Base-by-base conservation (phyloP, 2,888 invertebrate species). In the Parnassius smintheus region DNA sequence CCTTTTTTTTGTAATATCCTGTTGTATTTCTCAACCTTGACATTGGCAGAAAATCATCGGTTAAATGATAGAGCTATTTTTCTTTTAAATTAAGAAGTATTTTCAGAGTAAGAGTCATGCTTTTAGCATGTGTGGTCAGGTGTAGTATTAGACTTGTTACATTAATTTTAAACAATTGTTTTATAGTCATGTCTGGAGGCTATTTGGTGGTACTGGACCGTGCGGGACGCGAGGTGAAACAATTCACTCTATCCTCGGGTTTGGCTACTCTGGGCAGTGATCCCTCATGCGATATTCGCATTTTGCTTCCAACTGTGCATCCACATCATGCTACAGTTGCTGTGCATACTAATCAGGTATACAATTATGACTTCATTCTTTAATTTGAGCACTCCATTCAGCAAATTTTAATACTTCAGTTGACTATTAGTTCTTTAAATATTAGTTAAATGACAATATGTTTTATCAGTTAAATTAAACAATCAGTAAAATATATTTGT, bases 301-400 rank as follows among this genome's bases (percentile, higher is more conserved):
- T 92, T 9, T 71, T 88, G 78, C 72, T 81, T 73, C 75, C 86
- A 2, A 68, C 77, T 0, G 84, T 91, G 56, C 73, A 78, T 57
- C 72, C 80, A 0, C 91, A 88, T 68, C 92, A 92, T 61, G 90
- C 91, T 46, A 86, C 86, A 1, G 77, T 92, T 46, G 81, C 82
- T 1, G 87, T 91, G 25, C 85, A 85, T 62, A 69, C 77, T 18
- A 79, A 81, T 44, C 86, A 88, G 83, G 91, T 88, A 42, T 62
- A 35, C 35, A 35, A 35, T 35, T 3, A 35, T 35, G 4, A 35
- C 7, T 35, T 35, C 35, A 50, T 50, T 18, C 18, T 18, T 50
- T 13, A 2, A 8, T 50, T 2, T 2, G 10, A 13, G 2, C 1
- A 50, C 10, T 50, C 3, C 3, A n/a, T 18, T 50, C 10, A 50